These are phyloP conservation scores for Diplazon laetatorius DNA, from an alignment of 2,888 invertebrate species.

Conservation along the genomic window DNA sequence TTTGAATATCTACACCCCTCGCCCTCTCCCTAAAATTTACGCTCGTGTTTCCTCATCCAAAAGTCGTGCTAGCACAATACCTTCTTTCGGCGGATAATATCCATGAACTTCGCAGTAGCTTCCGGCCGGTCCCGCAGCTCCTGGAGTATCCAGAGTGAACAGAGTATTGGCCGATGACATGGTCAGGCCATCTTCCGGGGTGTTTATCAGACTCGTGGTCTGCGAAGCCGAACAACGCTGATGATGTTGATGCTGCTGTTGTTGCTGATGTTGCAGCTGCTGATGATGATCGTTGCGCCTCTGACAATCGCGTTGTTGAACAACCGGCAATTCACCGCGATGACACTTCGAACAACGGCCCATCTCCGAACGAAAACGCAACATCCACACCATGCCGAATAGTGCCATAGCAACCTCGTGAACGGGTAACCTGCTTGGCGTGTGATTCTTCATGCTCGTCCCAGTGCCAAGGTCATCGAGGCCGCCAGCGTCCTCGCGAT, in stretches of 20 bases:
- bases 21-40: no score
- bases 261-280: conserved; percentile 71
- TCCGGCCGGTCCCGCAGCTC: conserved; percentile 81
- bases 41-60: no score
- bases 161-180: conserved; percentile 82
- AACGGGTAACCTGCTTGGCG: conserved; percentile 76
- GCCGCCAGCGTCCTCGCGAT: conserved; percentile 77
- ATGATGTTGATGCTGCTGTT: conserved; percentile 74
- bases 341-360: conserved; percentile 89
- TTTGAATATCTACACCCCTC: no score
- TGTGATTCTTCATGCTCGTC: conserved; percentile 82
- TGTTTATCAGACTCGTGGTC: conserved; percentile 71
- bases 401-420: conserved; percentile 89
- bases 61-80: no score
- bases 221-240: conserved; percentile 72
- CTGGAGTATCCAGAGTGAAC: conserved; percentile 84
- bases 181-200: conserved; percentile 77
- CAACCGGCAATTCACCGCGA: conserved; percentile 83
- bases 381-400: conserved; percentile 93
- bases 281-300: conserved; percentile 76
- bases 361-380: conserved; percentile 91
- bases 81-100: conserved; percentile 84
- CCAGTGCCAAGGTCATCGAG: conserved; percentile 78
- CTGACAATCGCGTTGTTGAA: conserved; percentile 75
- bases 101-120: conserved; percentile 86